phyloP scores from a whole-genome alignment of 1,140 invertebrate species.

The Lethocerus indicus region DNA sequence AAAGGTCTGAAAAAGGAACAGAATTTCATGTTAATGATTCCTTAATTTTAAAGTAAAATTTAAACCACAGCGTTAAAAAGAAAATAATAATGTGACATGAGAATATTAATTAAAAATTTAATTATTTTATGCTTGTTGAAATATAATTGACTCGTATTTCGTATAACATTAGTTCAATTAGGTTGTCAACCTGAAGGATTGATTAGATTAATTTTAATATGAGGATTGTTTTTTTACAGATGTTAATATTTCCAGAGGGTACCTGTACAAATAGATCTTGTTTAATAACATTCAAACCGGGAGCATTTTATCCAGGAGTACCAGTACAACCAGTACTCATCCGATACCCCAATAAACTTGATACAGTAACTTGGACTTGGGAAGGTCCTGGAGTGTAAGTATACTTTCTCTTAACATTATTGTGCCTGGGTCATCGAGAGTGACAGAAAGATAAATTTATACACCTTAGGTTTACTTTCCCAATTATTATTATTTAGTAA shows the following conservation, averaged over 20 bases:
- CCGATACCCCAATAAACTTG: constrained; percentile 76
- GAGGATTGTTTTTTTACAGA: constrained; percentile 39
- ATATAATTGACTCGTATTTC: too few relatives aligned
- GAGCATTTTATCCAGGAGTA: constrained; percentile 81
- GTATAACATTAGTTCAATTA: too few relatives aligned
- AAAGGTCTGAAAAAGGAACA: too few relatives aligned
- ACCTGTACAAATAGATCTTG: constrained; percentile 88
- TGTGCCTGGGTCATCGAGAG: not conserved
- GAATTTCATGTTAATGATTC: too few relatives aligned
- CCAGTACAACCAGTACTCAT: constrained; percentile 89
- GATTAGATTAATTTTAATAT: too few relatives aligned
- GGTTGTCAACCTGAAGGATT: too few relatives aligned
- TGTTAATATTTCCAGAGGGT: constrained; percentile 90
- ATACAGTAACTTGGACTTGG: constrained; percentile 95
- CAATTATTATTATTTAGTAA: not conserved
- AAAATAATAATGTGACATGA: too few relatives aligned
- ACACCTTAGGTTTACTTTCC: not conserved
- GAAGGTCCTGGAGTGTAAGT: constrained; percentile 89
- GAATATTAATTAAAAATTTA: too few relatives aligned
- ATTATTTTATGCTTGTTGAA: too few relatives aligned
- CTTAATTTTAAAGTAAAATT: too few relatives aligned
- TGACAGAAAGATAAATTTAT: not conserved
- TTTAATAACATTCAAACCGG: constrained; percentile 89
- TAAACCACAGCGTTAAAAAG: too few relatives aligned
- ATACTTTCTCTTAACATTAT: not conserved